Evolutionary conservation across 2,113 vertebrate species (phyloP).

Genomic region (Stigmatopora argus): DNA sequence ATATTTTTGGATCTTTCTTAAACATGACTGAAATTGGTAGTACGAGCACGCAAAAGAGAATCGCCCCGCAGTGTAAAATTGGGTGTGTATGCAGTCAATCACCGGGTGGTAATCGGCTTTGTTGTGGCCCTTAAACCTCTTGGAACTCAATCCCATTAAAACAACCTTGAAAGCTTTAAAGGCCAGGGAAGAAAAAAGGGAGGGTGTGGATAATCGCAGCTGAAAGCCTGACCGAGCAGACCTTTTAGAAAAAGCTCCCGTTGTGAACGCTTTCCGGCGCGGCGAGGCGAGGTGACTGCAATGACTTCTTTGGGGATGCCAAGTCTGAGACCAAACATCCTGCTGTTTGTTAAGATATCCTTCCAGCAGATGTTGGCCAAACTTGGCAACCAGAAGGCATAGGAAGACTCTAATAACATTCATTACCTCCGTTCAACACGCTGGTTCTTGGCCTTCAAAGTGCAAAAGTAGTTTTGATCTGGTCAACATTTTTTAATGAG

Average conservation of each 20-base stretch:
- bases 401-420: background rate
- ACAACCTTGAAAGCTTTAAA: conserved; percentile 59
- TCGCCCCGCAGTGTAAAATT: background rate
- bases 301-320: conserved; percentile 24
- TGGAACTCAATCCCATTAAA: conserved; percentile 69
- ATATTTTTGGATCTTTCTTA: no score
- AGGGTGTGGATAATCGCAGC: conserved; percentile 55
- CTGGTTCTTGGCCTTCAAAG: background rate
- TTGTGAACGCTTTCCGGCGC: conserved; percentile 42
- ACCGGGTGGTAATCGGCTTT: conserved; percentile 68
- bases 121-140: conserved; percentile 64
- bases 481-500: no score
- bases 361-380: background rate
- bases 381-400: background rate
- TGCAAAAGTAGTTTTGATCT: background rate
- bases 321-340: conserved; percentile 1
- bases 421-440: background rate
- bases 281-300: conserved; percentile 28
- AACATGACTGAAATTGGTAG: no score
- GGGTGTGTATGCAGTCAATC: conserved; percentile 44
- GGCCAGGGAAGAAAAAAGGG: conserved; percentile 33
- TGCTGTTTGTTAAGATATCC: background rate
- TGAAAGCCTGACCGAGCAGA: conserved; percentile 41
- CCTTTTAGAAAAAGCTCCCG: conserved; percentile 27
- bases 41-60: background rate